These are phyloP conservation scores for Leptodactylus fallax DNA, from an alignment of 2,797 vertebrate species.

Conservation along the genomic window DNA sequence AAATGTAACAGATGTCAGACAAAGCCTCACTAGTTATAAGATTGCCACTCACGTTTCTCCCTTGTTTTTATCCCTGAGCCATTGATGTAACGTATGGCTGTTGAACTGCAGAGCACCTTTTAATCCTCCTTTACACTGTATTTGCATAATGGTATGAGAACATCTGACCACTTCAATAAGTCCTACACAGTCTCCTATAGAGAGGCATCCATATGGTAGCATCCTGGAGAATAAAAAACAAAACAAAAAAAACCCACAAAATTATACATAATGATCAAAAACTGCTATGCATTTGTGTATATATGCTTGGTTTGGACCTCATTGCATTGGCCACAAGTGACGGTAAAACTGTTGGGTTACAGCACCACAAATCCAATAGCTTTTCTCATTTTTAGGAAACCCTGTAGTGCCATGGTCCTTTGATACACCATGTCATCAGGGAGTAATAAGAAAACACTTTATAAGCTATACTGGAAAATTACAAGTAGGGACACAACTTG, in stretches of 20 bases:
- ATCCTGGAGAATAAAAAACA: constrained; percentile 73
- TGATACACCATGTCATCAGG: no score
- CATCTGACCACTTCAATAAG: constrained; percentile 84
- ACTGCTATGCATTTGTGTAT: neutral
- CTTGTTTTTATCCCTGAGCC: constrained; percentile 88
- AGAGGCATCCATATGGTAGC: constrained; percentile 84
- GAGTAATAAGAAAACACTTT: no score
- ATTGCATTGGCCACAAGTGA: neutral
- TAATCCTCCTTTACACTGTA: constrained; percentile 84
- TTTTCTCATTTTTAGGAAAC: no score
- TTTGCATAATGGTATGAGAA: constrained; percentile 86
- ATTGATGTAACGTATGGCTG: constrained; percentile 83
- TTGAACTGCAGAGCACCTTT: constrained; percentile 85
- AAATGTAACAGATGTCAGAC: neutral
- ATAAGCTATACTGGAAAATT: no score
- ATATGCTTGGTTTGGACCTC: neutral
- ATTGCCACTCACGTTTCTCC: constrained; percentile 76
- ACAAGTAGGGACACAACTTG: neutral
- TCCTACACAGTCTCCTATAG: constrained; percentile 83
- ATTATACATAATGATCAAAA: neutral
- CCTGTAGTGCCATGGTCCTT: neutral
- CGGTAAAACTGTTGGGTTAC: neutral
- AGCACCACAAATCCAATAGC: neutral
- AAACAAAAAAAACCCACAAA: neutral
- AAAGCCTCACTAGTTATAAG: neutral